Evolutionary conservation across 2,888 invertebrate genomes (phyloP), one percentile per base, ranked within the genome.

Genomic region (Fragum sueziense): DNA sequence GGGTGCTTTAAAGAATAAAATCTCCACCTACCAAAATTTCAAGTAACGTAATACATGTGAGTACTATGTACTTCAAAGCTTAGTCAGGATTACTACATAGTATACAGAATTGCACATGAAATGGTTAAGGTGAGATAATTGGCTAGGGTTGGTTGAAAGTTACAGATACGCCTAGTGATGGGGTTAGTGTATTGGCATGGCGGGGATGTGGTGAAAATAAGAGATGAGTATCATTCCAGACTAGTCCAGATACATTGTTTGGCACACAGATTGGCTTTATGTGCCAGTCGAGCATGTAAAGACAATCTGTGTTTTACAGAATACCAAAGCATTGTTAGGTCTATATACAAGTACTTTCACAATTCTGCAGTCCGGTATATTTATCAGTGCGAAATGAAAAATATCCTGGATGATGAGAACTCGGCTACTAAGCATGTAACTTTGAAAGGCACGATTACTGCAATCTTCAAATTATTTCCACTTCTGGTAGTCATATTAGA

Each of bases 161-260:
- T 7, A 61, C 72, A 20, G 74, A 74, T 14, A 75, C 72, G 75
- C 67, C 79, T 7, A 82, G 78, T 74, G 80, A 80, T 74, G 79
- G 79, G n/a, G 78, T 73, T 3, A 34, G 25, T 17, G 75, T 82
- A 0, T 74, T 82, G 82, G 75, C 68, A 69, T 31, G 61, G 59
- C 59, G 71, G 79, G n/a, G 76, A 70, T 2, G 69, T 69, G 14
- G 73, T 52, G 7, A 20, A 22, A 41, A 0, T 3, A 0, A 17
- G 52, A 34, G 31, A 20, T n/a, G 37, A 14, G 14, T 20, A 52
- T 20, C 70, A 79, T 29, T 70, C 62, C 25, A 41, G 79, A 37
- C 41, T 78, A 27, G 68, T 74, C 6, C 71, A 79, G 22, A 41
- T 74, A 27, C 79, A 79, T 57, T 79, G 78, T 79, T 74, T 79